Evolutionary conservation across 1,140 invertebrate species (phyloP).

Genomic region (Wasmannia auropunctata): DNA sequence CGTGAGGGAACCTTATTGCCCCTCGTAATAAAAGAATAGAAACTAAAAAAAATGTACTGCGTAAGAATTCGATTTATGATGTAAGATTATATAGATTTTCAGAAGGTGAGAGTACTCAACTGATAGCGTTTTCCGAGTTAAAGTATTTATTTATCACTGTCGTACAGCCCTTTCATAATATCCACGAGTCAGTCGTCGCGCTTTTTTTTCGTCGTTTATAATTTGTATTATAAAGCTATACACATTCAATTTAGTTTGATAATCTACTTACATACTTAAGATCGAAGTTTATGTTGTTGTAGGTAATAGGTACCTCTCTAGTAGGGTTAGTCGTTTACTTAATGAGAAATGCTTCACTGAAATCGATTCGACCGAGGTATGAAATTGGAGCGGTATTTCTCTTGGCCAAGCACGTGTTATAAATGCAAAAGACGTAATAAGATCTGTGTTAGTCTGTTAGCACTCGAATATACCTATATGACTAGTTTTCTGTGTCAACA

Average conservation of each 20-base stretch:
- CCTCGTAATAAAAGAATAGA: constrained; percentile 41
- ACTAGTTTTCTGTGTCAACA: constrained; percentile 84
- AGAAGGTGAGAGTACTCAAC: not conserved
- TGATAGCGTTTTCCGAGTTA: constrained; percentile 76
- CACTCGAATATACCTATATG: constrained; percentile 85
- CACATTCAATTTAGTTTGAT: constrained; percentile 82
- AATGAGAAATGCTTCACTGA: constrained; percentile 80
- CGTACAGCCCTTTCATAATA: constrained; percentile 83
- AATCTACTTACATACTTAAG: constrained; percentile 84
- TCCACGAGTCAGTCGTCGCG: constrained; percentile 81
- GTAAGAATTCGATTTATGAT: not conserved
- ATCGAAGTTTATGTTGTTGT: constrained; percentile 80
- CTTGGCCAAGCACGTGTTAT: constrained; percentile 82
- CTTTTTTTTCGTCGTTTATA: constrained; percentile 76
- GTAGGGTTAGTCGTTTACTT: constrained; percentile 81
- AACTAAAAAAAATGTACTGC: constrained; percentile 12
- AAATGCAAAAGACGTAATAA: constrained; percentile 85
- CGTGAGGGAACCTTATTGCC: not conserved
- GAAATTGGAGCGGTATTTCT: constrained; percentile 81
- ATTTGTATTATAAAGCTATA: constrained; percentile 84
- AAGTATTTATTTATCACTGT: constrained; percentile 84
- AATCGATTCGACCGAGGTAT: constrained; percentile 79
- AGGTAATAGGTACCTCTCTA: constrained; percentile 81
- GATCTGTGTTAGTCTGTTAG: constrained; percentile 84
- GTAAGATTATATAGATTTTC: not conserved